Evolutionary conservation across 1,140 invertebrate genomes (phyloP).

Genomic region (Holotrichia oblita): DNA sequence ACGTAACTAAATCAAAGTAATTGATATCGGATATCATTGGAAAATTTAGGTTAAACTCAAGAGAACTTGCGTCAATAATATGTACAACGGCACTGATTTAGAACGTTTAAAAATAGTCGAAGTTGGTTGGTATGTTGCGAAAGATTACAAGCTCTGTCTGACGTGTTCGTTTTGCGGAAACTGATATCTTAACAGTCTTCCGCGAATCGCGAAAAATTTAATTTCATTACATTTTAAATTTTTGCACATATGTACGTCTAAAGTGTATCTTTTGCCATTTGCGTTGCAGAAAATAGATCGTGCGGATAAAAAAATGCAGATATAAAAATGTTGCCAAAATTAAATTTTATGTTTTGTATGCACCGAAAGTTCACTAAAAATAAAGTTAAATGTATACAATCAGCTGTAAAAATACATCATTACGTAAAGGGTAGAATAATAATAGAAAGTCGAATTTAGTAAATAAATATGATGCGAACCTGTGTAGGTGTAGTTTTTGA

Average conservation of each 20-base stretch:
- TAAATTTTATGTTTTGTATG: background rate
- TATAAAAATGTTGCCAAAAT: background rate
- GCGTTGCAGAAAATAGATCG: background rate
- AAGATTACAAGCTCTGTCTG: conserved; percentile 13
- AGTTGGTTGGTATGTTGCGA: background rate
- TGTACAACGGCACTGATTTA: conserved; percentile 27
- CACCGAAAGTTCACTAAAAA: background rate
- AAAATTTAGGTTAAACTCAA: conserved; percentile 27
- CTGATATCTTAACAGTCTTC: background rate
- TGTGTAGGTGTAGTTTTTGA: background rate
- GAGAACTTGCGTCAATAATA: conserved; percentile 32
- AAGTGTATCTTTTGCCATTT: too few relatives aligned
- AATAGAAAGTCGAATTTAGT: background rate
- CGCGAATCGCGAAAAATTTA: background rate
- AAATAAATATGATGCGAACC: background rate
- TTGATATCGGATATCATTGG: conserved; percentile 10
- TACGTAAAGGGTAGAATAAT: background rate
- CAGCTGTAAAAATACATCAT: background rate
- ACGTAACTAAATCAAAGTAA: background rate
- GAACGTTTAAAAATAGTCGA: conserved; percentile 23
- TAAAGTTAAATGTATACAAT: background rate
- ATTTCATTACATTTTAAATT: too few relatives aligned
- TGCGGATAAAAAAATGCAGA: background rate
- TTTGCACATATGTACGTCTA: too few relatives aligned
- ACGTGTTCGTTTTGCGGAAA: background rate